A percentile compares a stretch with the other conserved stretches of the same genome.
These are phyloP conservation scores for Epinephelus coioides DNA, from an alignment of 2,797 vertebrate species.

Conservation along the genomic window DNA sequence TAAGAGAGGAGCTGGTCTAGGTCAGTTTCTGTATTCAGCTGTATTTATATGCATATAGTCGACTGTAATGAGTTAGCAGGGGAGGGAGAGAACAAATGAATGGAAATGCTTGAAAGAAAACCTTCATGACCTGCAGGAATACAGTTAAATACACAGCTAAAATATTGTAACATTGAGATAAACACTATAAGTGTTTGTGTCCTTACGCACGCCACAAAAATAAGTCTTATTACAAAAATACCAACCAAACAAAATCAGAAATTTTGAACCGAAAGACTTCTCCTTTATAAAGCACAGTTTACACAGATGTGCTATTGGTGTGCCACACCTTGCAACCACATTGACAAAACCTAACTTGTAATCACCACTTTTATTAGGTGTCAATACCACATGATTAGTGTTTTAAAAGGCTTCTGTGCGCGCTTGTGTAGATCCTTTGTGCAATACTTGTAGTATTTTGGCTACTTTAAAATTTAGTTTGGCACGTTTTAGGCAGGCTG, in stretches of 20 bases:
- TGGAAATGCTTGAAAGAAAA: background rate
- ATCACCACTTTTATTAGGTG: background rate
- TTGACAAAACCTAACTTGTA: background rate
- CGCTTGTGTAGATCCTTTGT: background rate
- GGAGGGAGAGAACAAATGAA: background rate
- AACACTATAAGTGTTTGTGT: background rate
- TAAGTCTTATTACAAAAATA: background rate
- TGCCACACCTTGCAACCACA: background rate
- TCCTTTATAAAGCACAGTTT: too few species aligned
- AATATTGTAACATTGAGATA: background rate
- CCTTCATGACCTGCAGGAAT: background rate
- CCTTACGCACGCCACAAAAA: background rate
- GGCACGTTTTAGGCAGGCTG: background rate
- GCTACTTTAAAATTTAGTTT: background rate
- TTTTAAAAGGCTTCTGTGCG: background rate
- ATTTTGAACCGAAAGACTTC: background rate
- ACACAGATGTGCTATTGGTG: background rate
- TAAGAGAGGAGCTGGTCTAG: background rate
- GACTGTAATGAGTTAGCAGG: background rate
- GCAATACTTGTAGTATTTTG: too few species aligned
- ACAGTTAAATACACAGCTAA: background rate
- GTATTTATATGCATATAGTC: background rate
- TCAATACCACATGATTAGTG: background rate
- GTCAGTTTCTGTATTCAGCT: background rate
- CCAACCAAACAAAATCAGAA: background rate